Evolutionary conservation across 2,113 vertebrate species (phyloP), one percentile per base, ranked within the genome.

Genomic region (Penelope pileata): DNA sequence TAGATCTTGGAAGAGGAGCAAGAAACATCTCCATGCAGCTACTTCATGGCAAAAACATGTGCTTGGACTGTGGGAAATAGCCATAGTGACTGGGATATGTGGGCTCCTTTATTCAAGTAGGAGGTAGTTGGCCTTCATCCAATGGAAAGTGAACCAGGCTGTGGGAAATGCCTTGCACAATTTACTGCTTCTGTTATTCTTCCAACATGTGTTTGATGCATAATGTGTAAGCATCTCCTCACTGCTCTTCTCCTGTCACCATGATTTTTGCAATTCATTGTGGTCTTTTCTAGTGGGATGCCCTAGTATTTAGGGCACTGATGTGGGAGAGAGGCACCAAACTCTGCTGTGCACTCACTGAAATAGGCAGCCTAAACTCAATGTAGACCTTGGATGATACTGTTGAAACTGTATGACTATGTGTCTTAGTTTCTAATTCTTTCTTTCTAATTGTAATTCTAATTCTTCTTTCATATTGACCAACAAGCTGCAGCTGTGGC

Each of bases 191-290:
- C 13, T 53, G 13, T 51, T 90, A 16, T 81, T 88, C 21, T 32
- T 60, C 5, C 18, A 29, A 1, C 10, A 19, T 45, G 4, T 27
- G 21, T 70, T 38, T 75, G 29, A 38, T 59, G 21, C 11, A 9
- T 8, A 56, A 53, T 0, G 0, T 36, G 12, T 22, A 7, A 60
- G 18, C 0, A 0, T 36, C 24, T 80, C 9, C 38, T 40, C 45
- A 78, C 0, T 1, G 19, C 27, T 80, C 5, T 12, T 45, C 11
- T 83, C 56, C 54, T 48, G 19, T 48, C 24, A 51, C 26, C 34
- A 22, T 23, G 63, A 45, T 9, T 50, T 70, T 18, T 86, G 51
- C 32, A 60, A 54, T 78, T 82, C 38, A 40, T 6, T 30, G 8
- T 75, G 24, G 30, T 59, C 19, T 32, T 63, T 86, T 68, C 38